Base-by-base conservation (phyloP, 2,888 invertebrate genomes). In the Synanthedon andrenaeformis region DNA sequence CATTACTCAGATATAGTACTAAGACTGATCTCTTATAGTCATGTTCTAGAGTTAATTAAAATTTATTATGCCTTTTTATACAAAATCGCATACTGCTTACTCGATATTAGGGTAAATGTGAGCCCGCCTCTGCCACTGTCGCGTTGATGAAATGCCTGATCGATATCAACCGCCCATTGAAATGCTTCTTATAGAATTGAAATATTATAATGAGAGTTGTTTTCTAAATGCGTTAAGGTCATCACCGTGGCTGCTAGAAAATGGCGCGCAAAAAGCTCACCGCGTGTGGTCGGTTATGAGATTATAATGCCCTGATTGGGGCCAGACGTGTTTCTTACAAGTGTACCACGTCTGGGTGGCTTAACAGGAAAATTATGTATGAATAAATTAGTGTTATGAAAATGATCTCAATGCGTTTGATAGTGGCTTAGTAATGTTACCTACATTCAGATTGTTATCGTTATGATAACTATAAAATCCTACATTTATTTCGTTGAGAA, bases 81-180 rank as follows among this genome's bases (percentile, higher is more conserved):
- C 35, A 35, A 45, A 14, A 45, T n/a, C n/a, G 5, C n/a, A n/a
- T 45, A 45, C 45, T 45, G 45, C 8, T 45, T 14, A 13, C 45
- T 12, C 45, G n/a, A 45, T 45, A 35, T 14, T 45, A 45, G 13
- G n/a, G 14, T 45, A 14, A n/a, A 45, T 13, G n/a, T 14, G n/a
- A 72, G 72, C 69, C 69, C 71, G 59, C 64, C 66, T 63, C 61
- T 51, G 52, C 63, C 65, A 66, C 68, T 72, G 76, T 76, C 74
- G 74, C 70, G 68, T 74, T 79, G 82, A 82, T 84, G 84, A 81
- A 82, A 81, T 74, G 75, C 74, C 72, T 70, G 84, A 84, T 84
- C 76, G 67, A 67, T 82, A 84, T 82, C 83, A 67, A 59, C 64
- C 68, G 65, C 68, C 78, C 74, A 82, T 85, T 80, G 77, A 82